A percentile compares a stretch with the other conserved stretches of the same genome.
Evolutionary conservation across 2,113 vertebrate genomes (phyloP).

Genomic region (Plectropomus leopardus): DNA sequence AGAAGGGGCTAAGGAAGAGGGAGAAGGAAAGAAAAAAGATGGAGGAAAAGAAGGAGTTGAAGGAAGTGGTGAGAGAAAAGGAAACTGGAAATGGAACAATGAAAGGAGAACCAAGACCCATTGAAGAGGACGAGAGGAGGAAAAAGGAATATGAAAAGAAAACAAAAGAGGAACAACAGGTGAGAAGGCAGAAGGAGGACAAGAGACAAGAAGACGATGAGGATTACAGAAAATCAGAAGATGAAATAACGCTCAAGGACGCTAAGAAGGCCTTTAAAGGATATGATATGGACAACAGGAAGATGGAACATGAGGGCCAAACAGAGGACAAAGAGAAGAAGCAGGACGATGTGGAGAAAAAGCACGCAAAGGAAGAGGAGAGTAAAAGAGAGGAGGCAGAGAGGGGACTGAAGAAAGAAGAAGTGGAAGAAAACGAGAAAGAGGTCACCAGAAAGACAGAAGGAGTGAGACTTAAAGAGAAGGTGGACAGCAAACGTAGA

Average conservation of each 20-base stretch:
- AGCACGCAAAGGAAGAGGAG: background rate
- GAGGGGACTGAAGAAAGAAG: background rate
- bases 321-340: background rate
- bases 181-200: background rate
- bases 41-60: background rate
- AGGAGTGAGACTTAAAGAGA: constrained; percentile 4
- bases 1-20: background rate
- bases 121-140: background rate
- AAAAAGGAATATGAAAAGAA: background rate
- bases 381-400: background rate
- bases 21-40: background rate
- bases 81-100: background rate
- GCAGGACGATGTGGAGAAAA: background rate
- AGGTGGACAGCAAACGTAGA: background rate
- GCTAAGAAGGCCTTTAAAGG: background rate
- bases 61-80: background rate
- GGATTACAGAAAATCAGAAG: background rate
- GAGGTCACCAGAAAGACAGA: background rate
- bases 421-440: background rate
- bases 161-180: background rate
- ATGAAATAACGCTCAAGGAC: background rate
- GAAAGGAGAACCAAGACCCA: background rate
- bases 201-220: background rate
- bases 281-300: background rate
- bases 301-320: too few species aligned